Evolutionary conservation across 2,797 vertebrate genomes (phyloP).

Genomic region (Paedocypris micromegethes): DNA sequence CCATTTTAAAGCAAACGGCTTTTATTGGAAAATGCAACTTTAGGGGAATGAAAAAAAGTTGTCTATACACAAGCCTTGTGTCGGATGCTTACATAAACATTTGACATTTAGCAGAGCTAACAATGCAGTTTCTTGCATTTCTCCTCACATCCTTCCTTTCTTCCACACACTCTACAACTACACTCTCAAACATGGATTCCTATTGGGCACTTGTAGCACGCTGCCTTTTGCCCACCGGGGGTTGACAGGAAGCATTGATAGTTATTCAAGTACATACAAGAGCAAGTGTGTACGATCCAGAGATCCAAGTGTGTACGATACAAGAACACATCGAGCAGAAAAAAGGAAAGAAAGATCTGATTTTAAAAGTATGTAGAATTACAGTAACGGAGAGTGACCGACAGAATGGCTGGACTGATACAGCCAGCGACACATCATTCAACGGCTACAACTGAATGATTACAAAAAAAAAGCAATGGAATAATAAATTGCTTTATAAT

Average conservation of each 20-base stretch:
- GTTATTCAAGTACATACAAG: conserved; percentile 16
- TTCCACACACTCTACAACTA: not conserved
- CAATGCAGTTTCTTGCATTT: not conserved
- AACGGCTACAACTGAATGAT: too few relatives aligned
- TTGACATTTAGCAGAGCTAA: too few relatives aligned
- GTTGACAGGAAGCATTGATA: conserved; percentile 1
- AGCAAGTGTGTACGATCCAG: conserved; percentile 12
- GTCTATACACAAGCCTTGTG: too few relatives aligned
- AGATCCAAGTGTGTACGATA: not conserved
- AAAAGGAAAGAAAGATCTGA: too few relatives aligned
- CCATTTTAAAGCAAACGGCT: too few relatives aligned
- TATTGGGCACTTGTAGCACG: conserved; percentile 33
- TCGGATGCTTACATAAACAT: too few relatives aligned
- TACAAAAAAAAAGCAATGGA: too few relatives aligned
- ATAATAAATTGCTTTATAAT: too few relatives aligned
- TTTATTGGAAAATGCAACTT: too few relatives aligned
- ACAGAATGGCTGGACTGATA: conserved; percentile 34
- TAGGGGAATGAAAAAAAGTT: too few relatives aligned
- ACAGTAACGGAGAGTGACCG: conserved; percentile 25
- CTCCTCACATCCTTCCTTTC: too few relatives aligned
- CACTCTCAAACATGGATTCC: conserved; percentile 3
- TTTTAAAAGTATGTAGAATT: not conserved
- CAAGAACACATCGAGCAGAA: not conserved
- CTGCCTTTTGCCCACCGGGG: conserved; percentile 41
- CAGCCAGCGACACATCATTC: conserved; percentile 7